Evolutionary conservation across 2,888 invertebrate species (phyloP).

Genomic region (Drosophila melanosoma): DNA sequence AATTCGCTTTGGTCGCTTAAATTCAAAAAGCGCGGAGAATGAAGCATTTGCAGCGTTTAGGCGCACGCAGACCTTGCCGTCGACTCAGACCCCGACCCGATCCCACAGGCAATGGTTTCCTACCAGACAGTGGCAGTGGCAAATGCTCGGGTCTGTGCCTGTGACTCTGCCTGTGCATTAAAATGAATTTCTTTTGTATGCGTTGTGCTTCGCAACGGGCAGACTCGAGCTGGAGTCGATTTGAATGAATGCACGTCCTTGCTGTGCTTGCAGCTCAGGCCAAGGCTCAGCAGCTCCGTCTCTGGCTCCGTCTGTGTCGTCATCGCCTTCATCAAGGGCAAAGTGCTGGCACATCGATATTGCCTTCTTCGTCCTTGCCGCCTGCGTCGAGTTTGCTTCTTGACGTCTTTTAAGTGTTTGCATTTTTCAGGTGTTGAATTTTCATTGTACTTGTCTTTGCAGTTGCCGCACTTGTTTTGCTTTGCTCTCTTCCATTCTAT

Average conservation of each 20-base stretch:
- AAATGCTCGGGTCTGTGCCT: slow-evolving; percentile 21
- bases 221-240: slow-evolving; percentile 61
- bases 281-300: slow-evolving; percentile 24
- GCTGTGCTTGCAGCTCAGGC: slow-evolving; percentile 40
- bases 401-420: slow-evolving; percentile 76
- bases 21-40: slow-evolving; percentile 52
- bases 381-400: slow-evolving; percentile 40
- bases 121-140: slow-evolving; percentile 26
- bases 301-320: slow-evolving; percentile 1
- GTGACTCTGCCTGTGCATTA: slow-evolving; percentile 58
- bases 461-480: slow-evolving; percentile 71
- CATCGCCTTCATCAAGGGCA: slow-evolving; percentile 44
- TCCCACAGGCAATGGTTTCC: slow-evolving; percentile 64
- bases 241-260: slow-evolving; percentile 79
- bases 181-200: slow-evolving; percentile 77
- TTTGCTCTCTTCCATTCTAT: slow-evolving; percentile 29
- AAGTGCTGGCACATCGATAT: slow-evolving; percentile 55
- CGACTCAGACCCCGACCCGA: slow-evolving; percentile 4
- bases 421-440: slow-evolving; percentile 79
- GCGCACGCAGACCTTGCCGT: slow-evolving; percentile 67
- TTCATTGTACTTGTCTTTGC: slow-evolving; percentile 77
- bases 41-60: slow-evolving; percentile 71
- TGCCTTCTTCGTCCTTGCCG: slow-evolving; percentile 41
- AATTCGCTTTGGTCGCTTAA: slow-evolving; percentile 73
- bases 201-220: slow-evolving; percentile 44